Percentiles rank a stretch among this genome's conserved stretches.
Evolutionary conservation across 2,888 invertebrate genomes (phyloP).

Genomic region (Luffia ferchaultella): DNA sequence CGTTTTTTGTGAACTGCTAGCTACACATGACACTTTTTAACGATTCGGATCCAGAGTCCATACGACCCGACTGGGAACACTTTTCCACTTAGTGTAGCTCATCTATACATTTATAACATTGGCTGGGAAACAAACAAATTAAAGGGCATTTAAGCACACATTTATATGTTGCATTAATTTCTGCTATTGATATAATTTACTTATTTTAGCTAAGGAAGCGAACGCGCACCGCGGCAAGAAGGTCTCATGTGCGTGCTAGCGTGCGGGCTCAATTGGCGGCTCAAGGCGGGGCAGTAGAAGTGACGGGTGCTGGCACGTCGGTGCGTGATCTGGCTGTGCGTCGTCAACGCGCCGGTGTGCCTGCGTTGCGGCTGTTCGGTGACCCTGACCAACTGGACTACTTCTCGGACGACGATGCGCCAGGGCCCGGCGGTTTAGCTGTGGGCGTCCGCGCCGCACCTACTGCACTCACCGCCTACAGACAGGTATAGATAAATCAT

Average conservation of each 20-base stretch:
- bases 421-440: constrained; percentile 10
- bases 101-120: no score
- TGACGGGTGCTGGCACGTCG: constrained; percentile 7
- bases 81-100: no score
- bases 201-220: constrained; percentile 17
- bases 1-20: no score
- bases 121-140: no score
- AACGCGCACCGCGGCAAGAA: constrained; percentile 49
- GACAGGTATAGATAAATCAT: constrained; percentile 46
- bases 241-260: constrained; percentile 39
- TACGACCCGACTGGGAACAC: no score
- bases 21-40: no score
- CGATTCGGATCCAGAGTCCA: no score
- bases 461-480: constrained; percentile 43
- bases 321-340: constrained; percentile 6
- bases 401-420: constrained; percentile 62
- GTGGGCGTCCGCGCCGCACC: constrained; percentile 31
- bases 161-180: no score
- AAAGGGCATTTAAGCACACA: no score
- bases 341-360: constrained; percentile 18
- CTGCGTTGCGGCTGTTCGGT: constrained; percentile 68
- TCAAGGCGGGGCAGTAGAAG: constrained; percentile 12
- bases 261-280: constrained; percentile 40
- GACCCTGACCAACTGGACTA: constrained; percentile 74
- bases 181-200: no score